phyloP scores from a whole-genome alignment of 2,797 vertebrate genomes.

The Sebastes taczanowskii region DNA sequence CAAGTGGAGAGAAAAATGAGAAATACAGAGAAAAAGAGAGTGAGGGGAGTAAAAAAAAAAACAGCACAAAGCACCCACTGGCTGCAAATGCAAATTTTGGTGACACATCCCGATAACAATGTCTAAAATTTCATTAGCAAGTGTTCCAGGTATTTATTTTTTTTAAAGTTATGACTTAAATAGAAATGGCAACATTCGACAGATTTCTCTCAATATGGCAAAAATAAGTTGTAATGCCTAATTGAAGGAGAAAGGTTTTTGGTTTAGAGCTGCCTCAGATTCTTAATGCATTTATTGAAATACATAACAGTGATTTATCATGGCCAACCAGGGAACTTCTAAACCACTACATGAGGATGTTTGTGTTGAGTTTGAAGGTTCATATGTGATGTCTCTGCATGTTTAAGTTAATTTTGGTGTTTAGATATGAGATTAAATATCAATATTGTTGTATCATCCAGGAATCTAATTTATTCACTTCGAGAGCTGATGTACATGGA shows the following conservation, averaged over 20 bases:
- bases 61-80: conserved; percentile 45
- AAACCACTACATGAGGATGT: neutral
- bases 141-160: conserved; percentile 7
- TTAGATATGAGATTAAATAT: neutral
- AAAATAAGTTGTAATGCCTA: neutral
- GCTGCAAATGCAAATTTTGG: conserved; percentile 54
- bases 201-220: neutral
- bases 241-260: neutral
- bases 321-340: neutral
- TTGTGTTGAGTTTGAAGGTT: neutral
- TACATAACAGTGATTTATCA: neutral
- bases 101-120: conserved; percentile 47
- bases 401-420: neutral
- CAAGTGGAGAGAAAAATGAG: conserved; percentile 18
- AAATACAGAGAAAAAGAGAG: conserved; percentile 16
- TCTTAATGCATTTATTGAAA: neutral
- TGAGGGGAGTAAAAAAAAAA: conserved; percentile 8
- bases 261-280: neutral
- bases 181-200: neutral
- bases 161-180: neutral
- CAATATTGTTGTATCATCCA: neutral
- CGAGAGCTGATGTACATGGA: neutral
- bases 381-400: neutral
- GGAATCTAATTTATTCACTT: neutral
- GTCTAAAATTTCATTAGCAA: conserved; percentile 39